Conservation (phyloP, 1,140 invertebrate species). For the Drosophila tropicalis region DNA sequence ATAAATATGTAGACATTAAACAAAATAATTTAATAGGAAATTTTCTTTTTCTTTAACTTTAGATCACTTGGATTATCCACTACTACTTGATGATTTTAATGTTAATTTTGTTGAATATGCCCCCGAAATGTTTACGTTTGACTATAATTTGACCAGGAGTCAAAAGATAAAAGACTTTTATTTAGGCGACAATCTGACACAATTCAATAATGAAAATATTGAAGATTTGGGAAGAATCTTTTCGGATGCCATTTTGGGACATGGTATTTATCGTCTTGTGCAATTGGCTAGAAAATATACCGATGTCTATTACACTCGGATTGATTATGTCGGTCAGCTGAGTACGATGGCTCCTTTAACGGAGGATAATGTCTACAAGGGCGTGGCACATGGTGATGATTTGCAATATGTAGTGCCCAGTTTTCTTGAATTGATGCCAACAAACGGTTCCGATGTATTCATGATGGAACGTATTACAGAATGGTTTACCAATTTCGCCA, state of each 20-base stretch:
- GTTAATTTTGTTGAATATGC: slow-evolving; percentile 63
- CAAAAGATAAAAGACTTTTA: slow-evolving; percentile 49
- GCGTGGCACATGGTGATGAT: slow-evolving; percentile 87
- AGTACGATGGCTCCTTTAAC: slow-evolving; percentile 30
- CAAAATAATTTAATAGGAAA: neutral
- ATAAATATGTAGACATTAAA: neutral
- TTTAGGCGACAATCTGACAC: slow-evolving; percentile 24
- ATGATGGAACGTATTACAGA: slow-evolving; percentile 65
- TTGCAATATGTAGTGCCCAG: slow-evolving; percentile 86
- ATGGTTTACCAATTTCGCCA: slow-evolving; percentile 58
- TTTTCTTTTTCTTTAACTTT: neutral
- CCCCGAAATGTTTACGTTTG: slow-evolving; percentile 71
- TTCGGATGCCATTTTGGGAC: slow-evolving; percentile 84
- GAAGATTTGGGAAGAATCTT: slow-evolving; percentile 59
- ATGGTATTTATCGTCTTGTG: slow-evolving; percentile 83
- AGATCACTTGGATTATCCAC: slow-evolving; percentile 54
- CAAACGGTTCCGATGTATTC: slow-evolving; percentile 53
- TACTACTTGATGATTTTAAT: slow-evolving; percentile 62
- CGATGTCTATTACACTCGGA: slow-evolving; percentile 84
- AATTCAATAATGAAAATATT: slow-evolving; percentile 42
- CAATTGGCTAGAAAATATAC: slow-evolving; percentile 83
- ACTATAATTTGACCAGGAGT: slow-evolving; percentile 42
- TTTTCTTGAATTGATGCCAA: slow-evolving; percentile 46
- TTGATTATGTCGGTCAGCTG: slow-evolving; percentile 71
- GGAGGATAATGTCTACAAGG: slow-evolving; percentile 20